Percentiles rank a stretch among this genome's conserved stretches.
phyloP scores from a whole-genome alignment of 2,888 invertebrate species.

The Hypsopygia costalis region DNA sequence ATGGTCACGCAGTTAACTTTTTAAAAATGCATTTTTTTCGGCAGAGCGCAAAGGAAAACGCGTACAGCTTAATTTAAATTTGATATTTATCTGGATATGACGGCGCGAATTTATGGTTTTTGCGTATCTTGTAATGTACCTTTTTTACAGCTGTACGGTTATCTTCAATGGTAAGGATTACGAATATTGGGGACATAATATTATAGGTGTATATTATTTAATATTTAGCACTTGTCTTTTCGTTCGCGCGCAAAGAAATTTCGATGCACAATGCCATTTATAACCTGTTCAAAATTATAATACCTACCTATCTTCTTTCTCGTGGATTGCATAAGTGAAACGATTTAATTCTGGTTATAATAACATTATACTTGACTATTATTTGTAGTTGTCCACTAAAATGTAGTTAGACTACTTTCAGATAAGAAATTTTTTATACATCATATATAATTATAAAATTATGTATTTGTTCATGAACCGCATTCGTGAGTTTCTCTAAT shows the following conservation, averaged over 20 bases:
- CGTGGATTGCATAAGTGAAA: not conserved
- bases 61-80: constrained; percentile 52
- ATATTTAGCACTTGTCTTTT: constrained; percentile 12
- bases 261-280: not conserved
- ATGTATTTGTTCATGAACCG: too few relatives aligned
- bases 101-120: constrained; percentile 28
- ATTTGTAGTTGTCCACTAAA: not conserved
- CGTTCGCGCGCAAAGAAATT: not conserved
- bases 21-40: constrained; percentile 18
- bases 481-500: too few relatives aligned
- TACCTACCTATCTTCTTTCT: not conserved
- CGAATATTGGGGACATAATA: constrained; percentile 8
- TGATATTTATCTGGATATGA: constrained; percentile 35
- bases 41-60: constrained; percentile 19
- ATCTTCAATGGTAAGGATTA: constrained; percentile 20
- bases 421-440: too few relatives aligned
- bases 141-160: constrained; percentile 19
- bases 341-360: not conserved
- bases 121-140: constrained; percentile 15
- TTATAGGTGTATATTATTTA: constrained; percentile 13
- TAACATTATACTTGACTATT: not conserved
- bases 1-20: constrained; percentile 11
- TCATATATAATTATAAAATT: too few relatives aligned
- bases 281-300: not conserved
- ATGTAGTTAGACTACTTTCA: constrained; percentile 30